phyloP scores from a whole-genome alignment of 2,888 invertebrate genomes.

The Phasia obesa region DNA sequence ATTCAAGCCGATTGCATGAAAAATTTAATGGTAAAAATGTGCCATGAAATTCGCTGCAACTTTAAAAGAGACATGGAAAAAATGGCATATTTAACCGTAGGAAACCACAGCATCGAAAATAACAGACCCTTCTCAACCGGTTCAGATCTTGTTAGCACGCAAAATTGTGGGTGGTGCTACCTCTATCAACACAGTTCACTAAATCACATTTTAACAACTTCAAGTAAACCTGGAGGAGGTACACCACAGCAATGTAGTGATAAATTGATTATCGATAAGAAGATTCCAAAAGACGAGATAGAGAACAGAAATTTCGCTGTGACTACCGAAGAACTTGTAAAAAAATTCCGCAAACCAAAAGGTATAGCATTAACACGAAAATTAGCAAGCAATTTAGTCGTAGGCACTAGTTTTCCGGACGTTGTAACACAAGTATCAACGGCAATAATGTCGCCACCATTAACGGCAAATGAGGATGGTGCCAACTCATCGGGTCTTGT shows the following conservation, averaged over 20 bases:
- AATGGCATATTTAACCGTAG: no score
- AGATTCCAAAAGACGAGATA: slow-evolving; percentile 28
- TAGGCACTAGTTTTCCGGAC: slow-evolving; percentile 27
- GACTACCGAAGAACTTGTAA: slow-evolving; percentile 79
- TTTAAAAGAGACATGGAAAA: no score
- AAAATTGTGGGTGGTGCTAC: slow-evolving; percentile 66
- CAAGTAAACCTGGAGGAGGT: slow-evolving; percentile 39
- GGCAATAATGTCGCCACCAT: slow-evolving; percentile 47
- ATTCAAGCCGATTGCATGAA: no score
- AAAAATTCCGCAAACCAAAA: slow-evolving; percentile 81
- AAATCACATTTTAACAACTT: slow-evolving; percentile 56
- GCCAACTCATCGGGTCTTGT: slow-evolving; percentile 60
- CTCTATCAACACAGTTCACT: slow-evolving; percentile 56
- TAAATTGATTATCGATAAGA: slow-evolving; percentile 31
- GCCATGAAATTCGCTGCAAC: no score
- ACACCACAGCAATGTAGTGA: slow-evolving; percentile 36
- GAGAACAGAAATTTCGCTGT: slow-evolving; percentile 50
- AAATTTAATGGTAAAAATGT: no score
- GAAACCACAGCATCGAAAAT: slow-evolving; percentile 57
- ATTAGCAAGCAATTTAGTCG: slow-evolving; percentile 63
- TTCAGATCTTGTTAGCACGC: slow-evolving; percentile 60
- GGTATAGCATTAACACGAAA: slow-evolving; percentile 79
- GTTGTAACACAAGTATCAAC: slow-evolving; percentile 31
- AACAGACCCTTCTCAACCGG: slow-evolving; percentile 57
- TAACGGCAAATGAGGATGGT: slow-evolving; percentile 68